Conservation (phyloP, 2,113 vertebrate genomes). For the Serilophus lunatus region DNA sequence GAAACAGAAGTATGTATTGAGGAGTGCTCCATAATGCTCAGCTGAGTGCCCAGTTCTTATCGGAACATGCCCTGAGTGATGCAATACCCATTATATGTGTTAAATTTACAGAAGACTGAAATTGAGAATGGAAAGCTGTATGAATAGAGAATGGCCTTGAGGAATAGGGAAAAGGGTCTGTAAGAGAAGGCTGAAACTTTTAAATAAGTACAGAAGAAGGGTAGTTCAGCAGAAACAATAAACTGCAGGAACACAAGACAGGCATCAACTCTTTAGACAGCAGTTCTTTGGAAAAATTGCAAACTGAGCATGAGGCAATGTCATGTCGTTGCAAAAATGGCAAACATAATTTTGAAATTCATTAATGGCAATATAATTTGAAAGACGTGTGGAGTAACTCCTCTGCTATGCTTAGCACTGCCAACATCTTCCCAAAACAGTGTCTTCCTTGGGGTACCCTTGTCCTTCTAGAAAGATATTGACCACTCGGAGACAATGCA, state of each 20-base stretch:
- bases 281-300: not conserved
- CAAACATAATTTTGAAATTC: not conserved
- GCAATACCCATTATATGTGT: not conserved
- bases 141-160: not conserved
- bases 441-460: not conserved
- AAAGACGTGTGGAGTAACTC: not conserved
- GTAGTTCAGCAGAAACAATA: not conserved
- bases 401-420: not conserved
- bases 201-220: not conserved
- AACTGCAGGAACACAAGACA: not conserved
- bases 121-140: not conserved
- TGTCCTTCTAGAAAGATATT: not conserved
- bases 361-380: not conserved
- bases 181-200: not conserved
- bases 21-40: not conserved
- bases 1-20: not conserved
- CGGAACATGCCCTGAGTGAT: not conserved
- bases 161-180: not conserved
- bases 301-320: not conserved
- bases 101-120: not conserved
- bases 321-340: not conserved
- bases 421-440: rapidly evolving
- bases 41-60: not conserved
- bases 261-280: not conserved
- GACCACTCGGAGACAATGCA: not conserved